Evolutionary conservation across 2,113 vertebrate species (phyloP), one percentile per base, ranked within the genome.

Genomic region (Glaucomys volans): DNA sequence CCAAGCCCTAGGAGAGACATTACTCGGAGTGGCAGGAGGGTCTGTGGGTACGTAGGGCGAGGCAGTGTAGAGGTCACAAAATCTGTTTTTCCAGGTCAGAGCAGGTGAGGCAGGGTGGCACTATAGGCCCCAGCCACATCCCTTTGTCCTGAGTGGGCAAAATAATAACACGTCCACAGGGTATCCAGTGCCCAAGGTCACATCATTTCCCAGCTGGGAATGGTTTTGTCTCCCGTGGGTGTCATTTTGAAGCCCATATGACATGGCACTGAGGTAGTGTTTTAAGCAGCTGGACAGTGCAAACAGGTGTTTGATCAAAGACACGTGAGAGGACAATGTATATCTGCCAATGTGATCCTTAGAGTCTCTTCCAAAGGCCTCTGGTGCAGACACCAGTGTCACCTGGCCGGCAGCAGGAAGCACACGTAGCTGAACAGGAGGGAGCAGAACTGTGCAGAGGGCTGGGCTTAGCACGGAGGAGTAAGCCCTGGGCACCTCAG

Each of bases 221-320:
- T 14, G 24, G 3, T 32, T 37, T 40, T 13, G 0, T 16, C 35
- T 84, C 54, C 79, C 28, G 40, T 3, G 17, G 50, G 44, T 54
- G 6, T 57, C 76, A 86, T 71, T 44, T 24, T 57, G 81, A 76
- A 87, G 22, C 22, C 88, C 85, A 30, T 6, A 9, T 1, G 80
- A 74, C 47, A 24, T 3, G 32, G 67, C 30, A 32, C 59, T 8
- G 54, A 59, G 37, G 13, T 28, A 30, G 1, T 8, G 40, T 75
- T 94, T 37, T 75, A 77, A 87, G 80, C 64, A 57, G 57, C 54
- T 37, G 62, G 62, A 57, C 35, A 44, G 75, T 42, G 74, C 75
- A 87, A 17, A n/a, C 30, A 79, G 88, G 69, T 91, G 77, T 8
- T 18, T 59, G 44, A 82, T 47, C 57, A 76, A 42, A 71, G 64